Evolutionary conservation across 1,140 invertebrate genomes (phyloP).

Genomic region (Dysdera silvatica): DNA sequence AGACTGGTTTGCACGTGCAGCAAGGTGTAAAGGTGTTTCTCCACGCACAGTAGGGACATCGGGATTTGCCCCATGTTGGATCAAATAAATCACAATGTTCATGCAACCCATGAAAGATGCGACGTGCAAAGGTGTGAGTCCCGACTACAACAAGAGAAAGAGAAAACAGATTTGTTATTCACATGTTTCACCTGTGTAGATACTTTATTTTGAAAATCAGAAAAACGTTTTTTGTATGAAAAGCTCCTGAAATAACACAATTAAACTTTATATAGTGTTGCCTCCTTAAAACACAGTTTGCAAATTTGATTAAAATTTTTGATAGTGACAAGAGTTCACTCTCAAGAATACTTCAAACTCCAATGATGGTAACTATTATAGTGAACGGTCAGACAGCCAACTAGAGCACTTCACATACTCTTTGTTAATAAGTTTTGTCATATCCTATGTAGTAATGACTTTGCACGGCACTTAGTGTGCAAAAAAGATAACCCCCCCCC

Average conservation of each 20-base stretch:
- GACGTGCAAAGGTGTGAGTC: constrained; percentile 92
- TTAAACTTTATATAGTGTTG: neutral
- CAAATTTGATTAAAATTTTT: neutral
- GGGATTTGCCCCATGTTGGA: constrained; percentile 91
- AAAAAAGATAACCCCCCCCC: no score
- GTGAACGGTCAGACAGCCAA: no score
- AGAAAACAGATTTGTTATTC: constrained; percentile 4
- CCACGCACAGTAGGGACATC: constrained; percentile 95
- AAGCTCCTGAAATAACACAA: neutral
- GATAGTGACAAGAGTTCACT: neutral
- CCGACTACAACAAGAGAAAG: constrained; percentile 67
- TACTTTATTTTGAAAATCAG: no score
- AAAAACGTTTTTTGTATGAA: neutral
- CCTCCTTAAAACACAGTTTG: neutral
- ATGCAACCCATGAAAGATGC: constrained; percentile 98
- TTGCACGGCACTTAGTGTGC: no score
- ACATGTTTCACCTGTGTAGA: no score
- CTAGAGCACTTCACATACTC: no score
- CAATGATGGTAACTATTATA: no score
- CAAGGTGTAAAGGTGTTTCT: constrained; percentile 93
- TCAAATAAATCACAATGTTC: constrained; percentile 96
- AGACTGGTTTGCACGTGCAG: constrained; percentile 92
- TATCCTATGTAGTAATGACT: no score
- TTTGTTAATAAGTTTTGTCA: no score
- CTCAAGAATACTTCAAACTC: no score